Percentiles rank a stretch among this genome's conserved stretches.
These are phyloP conservation scores for Oscheius sp. DNA, from an alignment of 2,888 invertebrate species.

Conservation along the genomic window DNA sequence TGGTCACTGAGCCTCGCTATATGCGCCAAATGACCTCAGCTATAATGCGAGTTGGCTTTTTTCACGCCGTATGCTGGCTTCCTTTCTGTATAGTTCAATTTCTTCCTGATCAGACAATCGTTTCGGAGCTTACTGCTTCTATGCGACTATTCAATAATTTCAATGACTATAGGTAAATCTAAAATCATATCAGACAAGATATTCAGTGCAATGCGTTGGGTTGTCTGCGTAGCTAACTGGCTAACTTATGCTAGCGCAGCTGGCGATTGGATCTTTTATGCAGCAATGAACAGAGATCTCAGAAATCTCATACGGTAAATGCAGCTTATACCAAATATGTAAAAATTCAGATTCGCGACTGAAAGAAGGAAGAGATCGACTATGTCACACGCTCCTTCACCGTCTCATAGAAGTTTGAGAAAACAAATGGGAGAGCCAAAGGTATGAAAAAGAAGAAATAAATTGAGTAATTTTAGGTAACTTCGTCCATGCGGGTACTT, in stretches of 20 bases:
- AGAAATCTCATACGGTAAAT: constrained; percentile 64
- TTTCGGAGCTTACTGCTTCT: constrained; percentile 46
- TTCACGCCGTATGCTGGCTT: constrained; percentile 68
- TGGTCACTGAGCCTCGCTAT: constrained; percentile 66
- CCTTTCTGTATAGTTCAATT: constrained; percentile 61
- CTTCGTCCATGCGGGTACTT: constrained; percentile 64
- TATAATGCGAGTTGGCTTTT: constrained; percentile 67
- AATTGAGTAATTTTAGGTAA: constrained; percentile 37
- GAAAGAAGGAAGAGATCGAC: constrained; percentile 67
- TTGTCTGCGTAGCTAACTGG: constrained; percentile 61
- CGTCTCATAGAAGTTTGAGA: constrained; percentile 60
- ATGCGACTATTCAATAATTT: constrained; percentile 53
- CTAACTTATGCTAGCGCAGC: constrained; percentile 67
- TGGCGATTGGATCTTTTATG: constrained; percentile 68
- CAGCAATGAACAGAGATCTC: constrained; percentile 67
- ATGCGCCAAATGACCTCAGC: constrained; percentile 69
- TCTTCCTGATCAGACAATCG: constrained; percentile 42
- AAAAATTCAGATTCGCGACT: constrained; percentile 59
- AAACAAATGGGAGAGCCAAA: constrained; percentile 42
- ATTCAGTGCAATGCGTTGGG: constrained; percentile 47
- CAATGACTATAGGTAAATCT: constrained; percentile 46
- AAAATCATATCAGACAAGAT: background rate
- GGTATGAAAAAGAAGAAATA: background rate
- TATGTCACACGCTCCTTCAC: constrained; percentile 65
- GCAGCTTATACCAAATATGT: background rate